These are phyloP conservation scores for Eristalis arbustorum DNA, from an alignment of 2,888 invertebrate species.

Conservation along the genomic window DNA sequence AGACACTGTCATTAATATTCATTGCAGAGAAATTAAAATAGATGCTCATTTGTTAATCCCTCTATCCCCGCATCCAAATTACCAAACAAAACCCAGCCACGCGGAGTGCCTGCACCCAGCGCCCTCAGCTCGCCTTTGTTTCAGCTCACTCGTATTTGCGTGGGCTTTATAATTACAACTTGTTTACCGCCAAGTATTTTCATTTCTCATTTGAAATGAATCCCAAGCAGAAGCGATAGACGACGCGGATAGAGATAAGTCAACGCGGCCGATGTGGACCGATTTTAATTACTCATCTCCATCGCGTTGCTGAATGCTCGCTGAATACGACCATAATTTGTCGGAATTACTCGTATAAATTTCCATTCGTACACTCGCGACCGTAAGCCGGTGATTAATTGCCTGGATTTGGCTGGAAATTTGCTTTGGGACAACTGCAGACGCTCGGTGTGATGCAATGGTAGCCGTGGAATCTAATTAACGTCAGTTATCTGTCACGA, in stretches of 20 bases:
- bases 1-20: neutral
- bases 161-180: constrained; percentile 24
- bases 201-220: neutral
- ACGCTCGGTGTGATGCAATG: neutral
- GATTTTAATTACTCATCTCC: constrained; percentile 19
- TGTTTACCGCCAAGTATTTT: constrained; percentile 8
- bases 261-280: constrained; percentile 24
- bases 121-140: neutral
- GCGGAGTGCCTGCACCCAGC: neutral
- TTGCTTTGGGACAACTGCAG: neutral
- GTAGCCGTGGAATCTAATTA: constrained; percentile 4
- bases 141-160: constrained; percentile 3
- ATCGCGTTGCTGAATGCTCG: neutral
- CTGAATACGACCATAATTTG: neutral
- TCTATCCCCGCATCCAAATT: neutral
- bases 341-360: neutral
- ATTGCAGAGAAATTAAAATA: neutral
- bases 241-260: neutral
- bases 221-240: neutral
- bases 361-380: neutral
- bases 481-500: neutral
- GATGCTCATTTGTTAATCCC: neutral
- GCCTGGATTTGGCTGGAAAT: neutral
- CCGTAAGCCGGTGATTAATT: constrained; percentile 10
- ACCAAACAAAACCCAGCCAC: neutral